Conservation (phyloP, 2,888 invertebrate species). For the Drosophila birchii region DNA sequence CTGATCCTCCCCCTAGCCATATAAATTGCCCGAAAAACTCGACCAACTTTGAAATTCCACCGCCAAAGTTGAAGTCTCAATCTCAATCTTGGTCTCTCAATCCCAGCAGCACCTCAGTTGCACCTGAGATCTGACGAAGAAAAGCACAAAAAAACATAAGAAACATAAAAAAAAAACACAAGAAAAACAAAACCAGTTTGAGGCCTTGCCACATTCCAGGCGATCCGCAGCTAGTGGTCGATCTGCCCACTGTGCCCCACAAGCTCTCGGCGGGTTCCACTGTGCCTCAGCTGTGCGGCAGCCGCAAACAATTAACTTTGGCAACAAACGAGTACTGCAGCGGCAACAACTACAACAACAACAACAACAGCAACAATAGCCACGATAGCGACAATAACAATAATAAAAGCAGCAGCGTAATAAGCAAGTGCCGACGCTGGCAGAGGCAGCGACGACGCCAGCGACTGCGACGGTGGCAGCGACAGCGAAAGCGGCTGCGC, state of each 20-base stretch:
- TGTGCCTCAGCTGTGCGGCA: conserved; percentile 63
- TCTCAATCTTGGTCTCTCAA: conserved; percentile 12
- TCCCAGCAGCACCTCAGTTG: conserved; percentile 21
- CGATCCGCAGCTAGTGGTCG: conserved; percentile 9
- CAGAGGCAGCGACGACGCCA: conserved; percentile 22
- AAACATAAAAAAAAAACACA: neutral
- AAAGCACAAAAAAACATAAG: neutral
- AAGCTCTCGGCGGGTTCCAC: conserved; percentile 31
- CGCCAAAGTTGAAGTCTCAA: conserved; percentile 37
- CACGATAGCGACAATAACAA: conserved; percentile 32
- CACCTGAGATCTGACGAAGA: conserved; percentile 30
- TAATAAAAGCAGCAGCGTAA: conserved; percentile 40
- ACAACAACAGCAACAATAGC: conserved; percentile 26
- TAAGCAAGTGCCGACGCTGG: conserved; percentile 41
- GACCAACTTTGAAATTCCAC: conserved; percentile 26
- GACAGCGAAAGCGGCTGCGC: conserved; percentile 58
- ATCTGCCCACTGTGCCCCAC: conserved; percentile 35
- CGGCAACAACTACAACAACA: conserved; percentile 38
- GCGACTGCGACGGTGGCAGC: conserved; percentile 12
- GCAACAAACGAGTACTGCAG: conserved; percentile 74
- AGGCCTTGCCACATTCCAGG: conserved; percentile 41
- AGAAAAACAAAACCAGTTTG: conserved; percentile 40
- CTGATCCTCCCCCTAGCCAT: neutral
- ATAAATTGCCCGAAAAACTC: neutral
- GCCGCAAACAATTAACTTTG: conserved; percentile 74